Conservation (phyloP, 1,140 invertebrate genomes). For the Cyclargus thomasi region DNA sequence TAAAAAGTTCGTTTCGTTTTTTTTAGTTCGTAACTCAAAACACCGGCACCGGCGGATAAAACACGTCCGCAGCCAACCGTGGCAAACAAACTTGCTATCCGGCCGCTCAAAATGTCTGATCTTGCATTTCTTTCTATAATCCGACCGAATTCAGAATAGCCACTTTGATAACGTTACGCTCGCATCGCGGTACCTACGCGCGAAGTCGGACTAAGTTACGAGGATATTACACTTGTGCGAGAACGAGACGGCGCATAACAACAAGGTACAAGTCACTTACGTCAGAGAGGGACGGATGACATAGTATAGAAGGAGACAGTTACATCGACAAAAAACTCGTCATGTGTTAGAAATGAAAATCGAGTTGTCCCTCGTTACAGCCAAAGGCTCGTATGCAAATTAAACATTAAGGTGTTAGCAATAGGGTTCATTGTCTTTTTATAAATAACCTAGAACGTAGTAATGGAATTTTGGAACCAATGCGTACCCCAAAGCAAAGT, state of each 20-base stretch:
- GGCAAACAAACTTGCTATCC: constrained; percentile 63
- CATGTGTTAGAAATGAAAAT: constrained; percentile 43
- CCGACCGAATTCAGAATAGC: constrained; percentile 40
- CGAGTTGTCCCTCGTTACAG: constrained; percentile 16
- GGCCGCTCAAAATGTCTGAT: constrained; percentile 38
- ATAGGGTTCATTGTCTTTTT: background rate
- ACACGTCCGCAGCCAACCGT: constrained; percentile 56
- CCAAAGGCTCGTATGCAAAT: background rate
- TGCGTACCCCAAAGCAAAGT: constrained; percentile 9
- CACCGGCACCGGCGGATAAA: constrained; percentile 38
- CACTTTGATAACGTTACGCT: constrained; percentile 22
- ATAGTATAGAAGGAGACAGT: constrained; percentile 34
- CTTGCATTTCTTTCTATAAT: constrained; percentile 46
- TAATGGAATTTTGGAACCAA: constrained; percentile 9
- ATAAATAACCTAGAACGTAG: background rate
- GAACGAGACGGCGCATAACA: constrained; percentile 31
- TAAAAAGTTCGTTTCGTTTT: constrained; percentile 55
- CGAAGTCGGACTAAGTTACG: constrained; percentile 40
- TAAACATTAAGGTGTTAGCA: background rate
- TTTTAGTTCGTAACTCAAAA: constrained; percentile 52
- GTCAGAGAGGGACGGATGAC: constrained; percentile 32
- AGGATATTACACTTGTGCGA: constrained; percentile 37
- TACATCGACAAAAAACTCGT: constrained; percentile 44
- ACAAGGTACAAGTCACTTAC: constrained; percentile 21
- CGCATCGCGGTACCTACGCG: constrained; percentile 26